Evolutionary conservation across 2,888 invertebrate species (phyloP).

Genomic region (Nomada fabriciana): DNA sequence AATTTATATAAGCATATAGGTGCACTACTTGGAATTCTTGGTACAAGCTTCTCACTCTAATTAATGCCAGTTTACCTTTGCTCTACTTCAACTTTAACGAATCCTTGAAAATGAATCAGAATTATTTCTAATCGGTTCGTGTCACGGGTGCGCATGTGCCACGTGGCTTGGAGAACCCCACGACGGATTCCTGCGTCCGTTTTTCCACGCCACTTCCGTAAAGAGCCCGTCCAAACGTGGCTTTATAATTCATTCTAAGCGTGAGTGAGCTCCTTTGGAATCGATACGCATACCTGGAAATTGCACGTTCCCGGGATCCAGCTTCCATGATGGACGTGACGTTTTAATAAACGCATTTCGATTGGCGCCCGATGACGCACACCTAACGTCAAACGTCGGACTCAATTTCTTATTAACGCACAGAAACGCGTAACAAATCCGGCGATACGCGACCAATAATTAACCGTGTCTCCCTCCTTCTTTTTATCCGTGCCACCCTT

Average conservation of each 20-base stretch:
- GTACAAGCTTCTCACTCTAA: neutral
- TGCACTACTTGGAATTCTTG: no score
- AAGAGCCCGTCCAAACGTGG: slow-evolving; percentile 11
- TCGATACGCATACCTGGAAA: slow-evolving; percentile 37
- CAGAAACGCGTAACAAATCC: slow-evolving; percentile 46
- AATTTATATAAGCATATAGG: no score
- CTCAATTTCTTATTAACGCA: slow-evolving; percentile 45
- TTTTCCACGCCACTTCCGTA: slow-evolving; percentile 6
- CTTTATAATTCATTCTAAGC: slow-evolving; percentile 38
- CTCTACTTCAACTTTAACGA: no score
- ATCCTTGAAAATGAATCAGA: no score
- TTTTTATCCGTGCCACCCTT: neutral
- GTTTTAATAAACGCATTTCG: slow-evolving; percentile 68
- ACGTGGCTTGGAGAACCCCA: slow-evolving; percentile 2
- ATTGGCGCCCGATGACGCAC: slow-evolving; percentile 55
- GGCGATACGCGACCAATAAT: slow-evolving; percentile 1
- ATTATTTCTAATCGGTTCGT: neutral
- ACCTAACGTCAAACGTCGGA: slow-evolving; percentile 23
- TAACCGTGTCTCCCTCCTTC: neutral
- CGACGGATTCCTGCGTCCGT: neutral
- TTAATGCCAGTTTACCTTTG: neutral
- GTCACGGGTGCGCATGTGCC: neutral
- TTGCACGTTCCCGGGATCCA: slow-evolving; percentile 58
- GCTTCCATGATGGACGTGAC: slow-evolving; percentile 54
- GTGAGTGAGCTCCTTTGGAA: neutral